Percentiles rank a stretch among this genome's conserved stretches.
phyloP scores from a whole-genome alignment of 2,797 vertebrate genomes.

The Chromobotia macracanthus region DNA sequence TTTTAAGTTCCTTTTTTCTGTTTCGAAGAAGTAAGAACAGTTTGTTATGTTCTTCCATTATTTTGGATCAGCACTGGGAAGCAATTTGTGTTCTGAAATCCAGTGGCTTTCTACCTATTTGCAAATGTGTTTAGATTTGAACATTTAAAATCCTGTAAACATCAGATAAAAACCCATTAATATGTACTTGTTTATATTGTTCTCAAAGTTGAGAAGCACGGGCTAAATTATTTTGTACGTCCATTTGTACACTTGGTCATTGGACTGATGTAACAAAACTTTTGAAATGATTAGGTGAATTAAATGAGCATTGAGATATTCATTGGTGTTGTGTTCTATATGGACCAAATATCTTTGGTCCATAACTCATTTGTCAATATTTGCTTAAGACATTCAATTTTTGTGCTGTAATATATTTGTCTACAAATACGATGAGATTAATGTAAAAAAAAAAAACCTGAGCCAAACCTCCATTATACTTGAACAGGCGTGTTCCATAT shows the following conservation, averaged over 20 bases:
- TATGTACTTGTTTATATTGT: conserved; percentile 8
- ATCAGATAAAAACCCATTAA: conserved; percentile 15
- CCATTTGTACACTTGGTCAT: conserved; percentile 32
- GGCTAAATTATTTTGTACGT: conserved; percentile 50
- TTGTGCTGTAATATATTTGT: conserved; percentile 47
- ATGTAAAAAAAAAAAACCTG: conserved; percentile 50
- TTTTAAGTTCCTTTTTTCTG: conserved; percentile 51
- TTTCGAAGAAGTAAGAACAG: conserved; percentile 50
- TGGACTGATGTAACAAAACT: conserved; percentile 29
- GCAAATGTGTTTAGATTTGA: conserved; percentile 16
- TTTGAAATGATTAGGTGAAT: conserved; percentile 29
- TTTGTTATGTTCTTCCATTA: conserved; percentile 47
- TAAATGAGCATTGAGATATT: conserved; percentile 51
- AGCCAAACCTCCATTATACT: conserved; percentile 55
- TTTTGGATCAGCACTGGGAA: conserved; percentile 56
- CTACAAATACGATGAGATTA: conserved; percentile 20
- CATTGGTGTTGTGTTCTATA: conserved; percentile 22
- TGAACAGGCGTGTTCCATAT: conserved; percentile 43
- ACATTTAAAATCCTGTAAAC: conserved; percentile 1
- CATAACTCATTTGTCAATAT: conserved; percentile 25
- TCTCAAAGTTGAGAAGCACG: conserved; percentile 36
- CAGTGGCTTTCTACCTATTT: conserved; percentile 70
- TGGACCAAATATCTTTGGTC: conserved; percentile 50
- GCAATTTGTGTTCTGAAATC: conserved; percentile 65
- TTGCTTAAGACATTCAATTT: conserved; percentile 14